Evolutionary conservation across 1,140 invertebrate genomes (phyloP).

Genomic region (Semibalanus balanoides): DNA sequence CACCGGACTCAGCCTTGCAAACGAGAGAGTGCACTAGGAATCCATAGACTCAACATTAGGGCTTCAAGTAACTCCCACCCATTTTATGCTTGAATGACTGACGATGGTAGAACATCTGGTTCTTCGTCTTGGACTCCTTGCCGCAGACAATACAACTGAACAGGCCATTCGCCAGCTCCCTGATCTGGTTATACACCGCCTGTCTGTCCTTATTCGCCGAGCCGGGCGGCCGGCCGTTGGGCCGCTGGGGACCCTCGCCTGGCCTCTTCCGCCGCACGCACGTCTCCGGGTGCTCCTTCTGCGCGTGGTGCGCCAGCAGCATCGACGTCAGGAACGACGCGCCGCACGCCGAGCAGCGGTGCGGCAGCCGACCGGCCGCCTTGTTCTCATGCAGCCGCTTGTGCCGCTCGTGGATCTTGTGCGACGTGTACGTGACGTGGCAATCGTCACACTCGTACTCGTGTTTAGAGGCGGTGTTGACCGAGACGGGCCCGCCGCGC

Average conservation of each 20-base stretch:
- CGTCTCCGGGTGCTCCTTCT: not conserved
- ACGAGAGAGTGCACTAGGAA: no score
- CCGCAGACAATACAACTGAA: not conserved
- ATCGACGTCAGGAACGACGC: not conserved
- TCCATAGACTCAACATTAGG: no score
- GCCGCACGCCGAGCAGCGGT: not conserved
- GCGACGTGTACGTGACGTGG: not conserved
- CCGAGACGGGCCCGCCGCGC: not conserved
- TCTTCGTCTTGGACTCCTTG: not conserved
- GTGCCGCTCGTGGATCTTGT: not conserved
- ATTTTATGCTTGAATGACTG: not conserved
- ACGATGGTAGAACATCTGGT: conserved; percentile 2
- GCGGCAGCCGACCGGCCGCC: not conserved
- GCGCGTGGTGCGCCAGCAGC: not conserved
- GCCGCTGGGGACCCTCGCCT: not conserved
- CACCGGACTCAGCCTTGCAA: not conserved
- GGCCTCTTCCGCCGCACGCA: not conserved
- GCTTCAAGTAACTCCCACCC: no score
- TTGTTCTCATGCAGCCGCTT: not conserved
- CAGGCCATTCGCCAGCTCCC: not conserved
- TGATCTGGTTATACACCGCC: not conserved
- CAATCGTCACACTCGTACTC: not conserved
- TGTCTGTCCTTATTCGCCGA: not conserved
- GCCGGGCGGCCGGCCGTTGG: not conserved
- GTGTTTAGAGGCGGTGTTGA: not conserved